Evolutionary conservation across 2,113 vertebrate species (phyloP).

Genomic region (Sciurus niger): DNA sequence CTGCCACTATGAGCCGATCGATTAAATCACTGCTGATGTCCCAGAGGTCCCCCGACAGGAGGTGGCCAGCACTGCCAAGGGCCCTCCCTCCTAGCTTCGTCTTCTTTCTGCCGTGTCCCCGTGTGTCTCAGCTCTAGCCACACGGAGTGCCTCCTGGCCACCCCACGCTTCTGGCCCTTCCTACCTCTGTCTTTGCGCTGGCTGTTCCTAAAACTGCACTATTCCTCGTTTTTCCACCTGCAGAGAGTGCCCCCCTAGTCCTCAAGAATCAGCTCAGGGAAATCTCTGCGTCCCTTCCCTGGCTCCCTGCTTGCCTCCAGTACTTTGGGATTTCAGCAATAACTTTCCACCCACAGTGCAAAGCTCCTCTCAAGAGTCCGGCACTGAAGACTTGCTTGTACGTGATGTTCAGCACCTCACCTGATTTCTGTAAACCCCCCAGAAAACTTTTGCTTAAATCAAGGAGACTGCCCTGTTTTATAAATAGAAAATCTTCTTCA

Average conservation of each 20-base stretch:
- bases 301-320: accelerated
- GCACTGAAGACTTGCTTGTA: not conserved
- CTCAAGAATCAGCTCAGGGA: not conserved
- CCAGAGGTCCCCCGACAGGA: not conserved
- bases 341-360: not conserved
- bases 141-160: no score
- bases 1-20: not conserved
- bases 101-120: not conserved
- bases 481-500: not conserved
- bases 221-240: not conserved
- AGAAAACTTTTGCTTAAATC: not conserved
- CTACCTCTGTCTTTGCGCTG: not conserved
- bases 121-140: not conserved
- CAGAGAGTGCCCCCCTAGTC: not conserved
- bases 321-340: not conserved
- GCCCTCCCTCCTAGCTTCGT: not conserved
- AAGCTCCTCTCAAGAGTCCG: not conserved
- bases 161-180: not conserved
- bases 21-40: not conserved
- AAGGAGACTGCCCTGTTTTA: not conserved
- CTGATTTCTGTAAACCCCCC: not conserved
- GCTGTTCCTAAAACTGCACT: not conserved
- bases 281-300: not conserved
- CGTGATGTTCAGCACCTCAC: no score
- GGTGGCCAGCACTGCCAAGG: not conserved